These are phyloP conservation scores for Masticophis lateralis DNA, from an alignment of 2,797 vertebrate species.

Conservation along the genomic window DNA sequence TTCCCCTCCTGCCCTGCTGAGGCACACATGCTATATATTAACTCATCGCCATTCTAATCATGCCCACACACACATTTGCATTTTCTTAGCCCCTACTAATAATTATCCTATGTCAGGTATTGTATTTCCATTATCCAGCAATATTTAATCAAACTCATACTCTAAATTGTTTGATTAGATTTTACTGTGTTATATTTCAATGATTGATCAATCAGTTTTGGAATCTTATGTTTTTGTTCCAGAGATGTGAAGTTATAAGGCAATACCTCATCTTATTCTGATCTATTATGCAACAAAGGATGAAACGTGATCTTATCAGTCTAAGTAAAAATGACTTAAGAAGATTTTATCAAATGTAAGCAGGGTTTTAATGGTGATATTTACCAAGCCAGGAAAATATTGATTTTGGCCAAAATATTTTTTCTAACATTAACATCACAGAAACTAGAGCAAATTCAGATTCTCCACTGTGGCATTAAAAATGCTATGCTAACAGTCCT, in stretches of 20 bases:
- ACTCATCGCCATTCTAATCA: neutral
- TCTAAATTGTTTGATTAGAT: constrained; percentile 42
- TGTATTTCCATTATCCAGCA: neutral
- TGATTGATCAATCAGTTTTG: constrained; percentile 42
- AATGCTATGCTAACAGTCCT: constrained; percentile 45
- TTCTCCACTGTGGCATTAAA: constrained; percentile 8
- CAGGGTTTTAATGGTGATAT: constrained; percentile 51
- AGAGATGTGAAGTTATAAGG: constrained; percentile 59
- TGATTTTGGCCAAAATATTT: constrained; percentile 66
- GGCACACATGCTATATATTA: neutral
- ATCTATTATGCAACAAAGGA: constrained; percentile 57
- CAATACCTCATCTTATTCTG: constrained; percentile 37
- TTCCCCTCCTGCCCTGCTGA: neutral
- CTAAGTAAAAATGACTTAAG: constrained; percentile 50
- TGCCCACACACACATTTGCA: neutral
- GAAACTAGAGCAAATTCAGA: constrained; percentile 57
- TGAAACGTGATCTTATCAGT: constrained; percentile 56
- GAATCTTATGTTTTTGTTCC: constrained; percentile 47
- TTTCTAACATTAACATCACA: constrained; percentile 61
- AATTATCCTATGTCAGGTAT: neutral
- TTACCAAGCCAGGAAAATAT: constrained; percentile 61
- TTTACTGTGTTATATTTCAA: constrained; percentile 41
- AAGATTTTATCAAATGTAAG: constrained; percentile 61
- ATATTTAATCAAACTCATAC: constrained; percentile 29
- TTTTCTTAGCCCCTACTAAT: neutral